Evolutionary conservation across 2,797 vertebrate species (phyloP).

Genomic region (Phalloptychus januarius): DNA sequence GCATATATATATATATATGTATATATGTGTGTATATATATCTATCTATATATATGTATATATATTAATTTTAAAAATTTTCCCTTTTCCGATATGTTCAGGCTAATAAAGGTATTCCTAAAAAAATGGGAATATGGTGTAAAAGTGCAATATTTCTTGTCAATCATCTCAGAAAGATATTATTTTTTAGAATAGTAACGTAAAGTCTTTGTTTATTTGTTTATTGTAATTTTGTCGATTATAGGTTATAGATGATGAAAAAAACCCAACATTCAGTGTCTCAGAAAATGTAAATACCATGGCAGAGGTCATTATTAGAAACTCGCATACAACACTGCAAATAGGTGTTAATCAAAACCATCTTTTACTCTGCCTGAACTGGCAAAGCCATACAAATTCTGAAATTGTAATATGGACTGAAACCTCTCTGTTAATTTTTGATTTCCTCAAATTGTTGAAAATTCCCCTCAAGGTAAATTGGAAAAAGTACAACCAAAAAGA

Average conservation of each 20-base stretch:
- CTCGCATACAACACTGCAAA: too few species aligned
- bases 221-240: too few species aligned
- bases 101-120: neutral
- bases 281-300: too few species aligned
- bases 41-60: neutral
- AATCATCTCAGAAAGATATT: too few species aligned
- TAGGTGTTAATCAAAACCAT: neutral
- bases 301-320: too few species aligned
- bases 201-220: too few species aligned
- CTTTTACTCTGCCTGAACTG: slow-evolving; percentile 46
- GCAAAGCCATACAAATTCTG: neutral
- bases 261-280: too few species aligned
- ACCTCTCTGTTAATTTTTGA: slow-evolving; percentile 11
- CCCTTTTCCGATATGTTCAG: neutral
- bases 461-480: neutral
- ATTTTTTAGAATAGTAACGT: too few species aligned
- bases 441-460: neutral
- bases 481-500: neutral
- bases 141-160: too few species aligned
- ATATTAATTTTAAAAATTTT: neutral
- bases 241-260: too few species aligned
- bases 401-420: neutral
- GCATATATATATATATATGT: neutral
- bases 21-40: neutral
- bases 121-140: too few species aligned